Evolutionary conservation across 2,888 invertebrate species (phyloP).

Genomic region (Amblyteles armatorius): DNA sequence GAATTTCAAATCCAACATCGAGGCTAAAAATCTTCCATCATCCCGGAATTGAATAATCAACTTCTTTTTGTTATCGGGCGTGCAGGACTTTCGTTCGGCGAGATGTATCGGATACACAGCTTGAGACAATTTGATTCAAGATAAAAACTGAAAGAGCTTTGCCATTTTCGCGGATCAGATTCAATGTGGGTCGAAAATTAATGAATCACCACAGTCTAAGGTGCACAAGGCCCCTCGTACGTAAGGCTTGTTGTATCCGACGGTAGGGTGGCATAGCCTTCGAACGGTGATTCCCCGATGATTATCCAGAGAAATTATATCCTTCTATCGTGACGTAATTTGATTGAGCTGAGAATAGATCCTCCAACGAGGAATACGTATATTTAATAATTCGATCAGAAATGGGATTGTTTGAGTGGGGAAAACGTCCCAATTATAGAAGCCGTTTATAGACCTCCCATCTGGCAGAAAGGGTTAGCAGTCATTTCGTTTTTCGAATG

Average conservation of each 20-base stretch:
- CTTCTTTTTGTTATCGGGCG: too few species aligned
- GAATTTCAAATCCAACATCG: background rate
- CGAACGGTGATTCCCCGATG: too few species aligned
- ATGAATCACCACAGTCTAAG: too few species aligned
- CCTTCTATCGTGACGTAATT: background rate
- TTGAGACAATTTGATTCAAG: background rate
- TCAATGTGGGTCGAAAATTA: too few species aligned
- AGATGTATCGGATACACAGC: background rate
- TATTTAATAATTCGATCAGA: background rate
- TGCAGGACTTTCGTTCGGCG: background rate
- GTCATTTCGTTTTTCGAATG: conserved; percentile 5
- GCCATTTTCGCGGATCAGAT: background rate
- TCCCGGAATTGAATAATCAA: background rate
- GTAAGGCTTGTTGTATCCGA: background rate
- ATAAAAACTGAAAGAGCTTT: background rate
- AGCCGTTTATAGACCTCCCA: conserved; percentile 2
- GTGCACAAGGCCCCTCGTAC: too few species aligned
- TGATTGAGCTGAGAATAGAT: background rate
- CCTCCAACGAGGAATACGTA: background rate
- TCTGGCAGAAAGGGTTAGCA: background rate
- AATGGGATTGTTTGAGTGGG: conserved; percentile 1
- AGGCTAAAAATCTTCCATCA: background rate
- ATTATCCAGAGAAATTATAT: background rate
- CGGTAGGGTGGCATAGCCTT: too few species aligned
- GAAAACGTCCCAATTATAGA: background rate